phyloP scores from a whole-genome alignment of 2,888 invertebrate species.

The Melieria picta region DNA sequence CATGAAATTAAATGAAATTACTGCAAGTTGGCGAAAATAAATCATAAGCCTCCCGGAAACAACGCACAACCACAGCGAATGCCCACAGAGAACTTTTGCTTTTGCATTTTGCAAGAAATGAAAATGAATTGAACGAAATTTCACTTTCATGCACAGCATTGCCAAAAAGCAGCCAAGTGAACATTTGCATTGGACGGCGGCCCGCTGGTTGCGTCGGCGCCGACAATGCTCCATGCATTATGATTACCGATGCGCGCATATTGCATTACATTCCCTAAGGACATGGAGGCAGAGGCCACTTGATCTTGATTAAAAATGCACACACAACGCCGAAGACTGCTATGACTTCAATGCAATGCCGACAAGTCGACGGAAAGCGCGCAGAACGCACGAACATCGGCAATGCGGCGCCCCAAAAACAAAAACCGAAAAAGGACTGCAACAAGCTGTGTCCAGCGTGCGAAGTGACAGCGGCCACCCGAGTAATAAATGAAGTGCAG shows the following conservation, averaged over 20 bases:
- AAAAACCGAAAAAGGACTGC: neutral
- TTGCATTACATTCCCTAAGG: slow-evolving; percentile 26
- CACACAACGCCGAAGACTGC: neutral
- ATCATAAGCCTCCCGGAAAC: neutral
- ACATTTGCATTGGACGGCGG: slow-evolving; percentile 21
- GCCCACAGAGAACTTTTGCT: slow-evolving; percentile 1
- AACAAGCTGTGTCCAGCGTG: neutral
- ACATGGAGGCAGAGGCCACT: slow-evolving; percentile 22
- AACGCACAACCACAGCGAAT: neutral
- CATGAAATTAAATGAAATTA: neutral
- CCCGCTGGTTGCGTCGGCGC: neutral
- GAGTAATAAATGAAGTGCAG: slow-evolving; percentile 22
- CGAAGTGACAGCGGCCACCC: slow-evolving; percentile 20
- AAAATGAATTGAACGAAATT: neutral
- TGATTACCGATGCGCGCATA: too few relatives aligned
- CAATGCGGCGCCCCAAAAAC: slow-evolving; percentile 19
- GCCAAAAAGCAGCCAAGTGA: neutral
- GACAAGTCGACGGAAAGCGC: slow-evolving; percentile 2
- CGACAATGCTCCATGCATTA: neutral
- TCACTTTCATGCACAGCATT: slow-evolving; percentile 14
- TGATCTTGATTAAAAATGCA: slow-evolving; percentile 37
- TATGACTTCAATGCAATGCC: slow-evolving; percentile 17
- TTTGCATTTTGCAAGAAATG: neutral
- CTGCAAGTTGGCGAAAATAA: neutral
- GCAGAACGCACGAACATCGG: neutral